Base-by-base conservation (phyloP, 2,113 vertebrate genomes). In the Psilopsiagon aymara region DNA sequence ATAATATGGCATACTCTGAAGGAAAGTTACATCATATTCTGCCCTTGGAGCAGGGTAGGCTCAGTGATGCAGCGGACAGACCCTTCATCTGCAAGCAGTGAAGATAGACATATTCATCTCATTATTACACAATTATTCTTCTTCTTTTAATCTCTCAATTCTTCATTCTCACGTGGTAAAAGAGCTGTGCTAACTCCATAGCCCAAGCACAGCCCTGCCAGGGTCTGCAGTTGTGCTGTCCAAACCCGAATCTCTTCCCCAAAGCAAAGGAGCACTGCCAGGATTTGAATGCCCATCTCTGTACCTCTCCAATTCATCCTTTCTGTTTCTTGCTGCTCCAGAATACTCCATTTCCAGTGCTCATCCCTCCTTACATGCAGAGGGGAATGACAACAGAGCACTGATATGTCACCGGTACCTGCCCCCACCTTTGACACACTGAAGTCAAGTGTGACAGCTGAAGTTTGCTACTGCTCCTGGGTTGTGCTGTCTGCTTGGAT, bases 11-110 rank as follows among this genome's bases (percentile, higher is more conserved):
- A 31, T 57, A 27, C 44, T 94, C 71, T 82, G 43, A 59, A 81
- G 92, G 64, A 83, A 86, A 93, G 81, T 86, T n/a, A 49, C 55
- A 79, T 67, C 69, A 21, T 75, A 25, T 84, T 78, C 69, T 83
- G 75, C n/a, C 43, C 79, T 81, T 62, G 51, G 69, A 92, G 76
- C 35, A 27, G 37, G 16, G 17, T 51, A 81, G 43, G 46, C 29
- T 80, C 60, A 57, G n/a, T 93, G 82, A 93, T 86, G 90, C 86
- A 90, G 68, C 1, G 0, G 75, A 53, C 37, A 93, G 71, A 43
- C 59, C 33, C 63, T 93, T 91, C 64, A 51, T 93, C 76, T 94
- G 73, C 69, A 90, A 82, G 29, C 75, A 92, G 29, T 76, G 68
- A 87, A 87, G n/a, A 77, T n/a, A 37, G 51, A 85, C 41, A 59